These are phyloP conservation scores for Salmo trutta DNA, from an alignment of 2,797 vertebrate genomes.

Conservation along the genomic window DNA sequence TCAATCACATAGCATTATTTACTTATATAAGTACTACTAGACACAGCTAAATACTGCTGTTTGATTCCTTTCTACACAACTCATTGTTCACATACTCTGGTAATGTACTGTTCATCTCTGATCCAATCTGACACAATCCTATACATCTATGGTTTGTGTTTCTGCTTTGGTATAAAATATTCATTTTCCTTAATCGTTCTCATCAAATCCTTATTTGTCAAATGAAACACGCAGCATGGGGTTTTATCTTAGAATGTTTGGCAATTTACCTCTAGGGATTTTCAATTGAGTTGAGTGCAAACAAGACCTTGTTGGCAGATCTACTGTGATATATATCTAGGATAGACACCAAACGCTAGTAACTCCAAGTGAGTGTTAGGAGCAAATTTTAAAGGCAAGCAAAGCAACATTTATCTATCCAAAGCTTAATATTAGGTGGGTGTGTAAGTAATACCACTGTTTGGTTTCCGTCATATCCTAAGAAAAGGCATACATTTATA, in stretches of 20 bases:
- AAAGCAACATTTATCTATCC: constrained; percentile 60
- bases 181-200: constrained; percentile 36
- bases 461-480: constrained; percentile 29
- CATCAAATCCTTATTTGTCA: constrained; percentile 21
- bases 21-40: constrained; percentile 56
- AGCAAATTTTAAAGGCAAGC: constrained; percentile 68
- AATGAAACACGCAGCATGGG: constrained; percentile 35
- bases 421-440: constrained; percentile 49
- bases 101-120: constrained; percentile 53
- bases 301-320: constrained; percentile 67
- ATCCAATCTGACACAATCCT: constrained; percentile 15
- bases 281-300: constrained; percentile 50
- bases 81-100: constrained; percentile 63
- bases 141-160: neutral
- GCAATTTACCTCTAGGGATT: constrained; percentile 33
- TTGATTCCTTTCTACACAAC: constrained; percentile 52
- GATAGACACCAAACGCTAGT: constrained; percentile 45
- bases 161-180: constrained; percentile 2
- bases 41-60: constrained; percentile 33
- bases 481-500: constrained; percentile 60
- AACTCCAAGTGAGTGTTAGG: constrained; percentile 47
- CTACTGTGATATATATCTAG: constrained; percentile 19
- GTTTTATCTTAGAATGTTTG: constrained; percentile 50
- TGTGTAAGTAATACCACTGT: constrained; percentile 25
- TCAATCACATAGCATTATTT: constrained; percentile 62